A percentile compares a stretch with the other conserved stretches of the same genome.
These are phyloP conservation scores for Hyposmocoma kahamanoa DNA, from an alignment of 1,140 invertebrate genomes.

Conservation along the genomic window DNA sequence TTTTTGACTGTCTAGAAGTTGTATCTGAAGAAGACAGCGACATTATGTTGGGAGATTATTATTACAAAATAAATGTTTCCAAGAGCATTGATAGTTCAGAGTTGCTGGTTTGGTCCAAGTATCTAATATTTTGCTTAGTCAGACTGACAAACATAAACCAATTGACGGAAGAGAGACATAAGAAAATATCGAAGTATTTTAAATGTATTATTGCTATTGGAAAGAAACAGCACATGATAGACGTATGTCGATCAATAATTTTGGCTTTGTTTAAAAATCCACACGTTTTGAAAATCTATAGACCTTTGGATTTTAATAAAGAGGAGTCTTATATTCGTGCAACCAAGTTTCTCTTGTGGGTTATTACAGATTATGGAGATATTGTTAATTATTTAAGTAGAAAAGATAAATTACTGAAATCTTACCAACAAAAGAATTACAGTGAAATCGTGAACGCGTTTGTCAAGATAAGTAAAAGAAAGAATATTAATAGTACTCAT, in stretches of 20 bases:
- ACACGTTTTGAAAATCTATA: slow-evolving; percentile 73
- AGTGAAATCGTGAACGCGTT: slow-evolving; percentile 57
- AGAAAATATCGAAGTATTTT: slow-evolving; percentile 41
- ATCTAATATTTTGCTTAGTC: slow-evolving; percentile 57
- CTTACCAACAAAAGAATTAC: slow-evolving; percentile 66
- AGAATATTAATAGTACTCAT: slow-evolving; percentile 40
- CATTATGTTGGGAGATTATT: slow-evolving; percentile 22
- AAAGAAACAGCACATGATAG: slow-evolving; percentile 39
- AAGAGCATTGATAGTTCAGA: slow-evolving; percentile 47
- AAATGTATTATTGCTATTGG: slow-evolving; percentile 40
- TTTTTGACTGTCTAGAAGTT: slow-evolving; percentile 38
- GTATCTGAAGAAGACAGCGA: slow-evolving; percentile 27
- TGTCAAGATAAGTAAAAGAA: slow-evolving; percentile 59
- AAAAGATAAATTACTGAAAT: slow-evolving; percentile 46
- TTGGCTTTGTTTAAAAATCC: slow-evolving; percentile 70
- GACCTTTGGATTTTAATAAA: slow-evolving; percentile 55
- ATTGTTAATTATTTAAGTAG: slow-evolving; percentile 41
- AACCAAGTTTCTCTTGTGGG: slow-evolving; percentile 64
- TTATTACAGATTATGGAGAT: slow-evolving; percentile 47
- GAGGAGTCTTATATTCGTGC: slow-evolving; percentile 47
- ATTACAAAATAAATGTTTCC: slow-evolving; percentile 29
- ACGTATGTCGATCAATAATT: slow-evolving; percentile 39
- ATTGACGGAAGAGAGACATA: slow-evolving; percentile 33
- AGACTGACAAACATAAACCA: slow-evolving; percentile 43
- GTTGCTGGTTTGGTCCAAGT: slow-evolving; percentile 56